phyloP scores from a whole-genome alignment of 1,140 invertebrate genomes.

The Ganaspis sp. region DNA sequence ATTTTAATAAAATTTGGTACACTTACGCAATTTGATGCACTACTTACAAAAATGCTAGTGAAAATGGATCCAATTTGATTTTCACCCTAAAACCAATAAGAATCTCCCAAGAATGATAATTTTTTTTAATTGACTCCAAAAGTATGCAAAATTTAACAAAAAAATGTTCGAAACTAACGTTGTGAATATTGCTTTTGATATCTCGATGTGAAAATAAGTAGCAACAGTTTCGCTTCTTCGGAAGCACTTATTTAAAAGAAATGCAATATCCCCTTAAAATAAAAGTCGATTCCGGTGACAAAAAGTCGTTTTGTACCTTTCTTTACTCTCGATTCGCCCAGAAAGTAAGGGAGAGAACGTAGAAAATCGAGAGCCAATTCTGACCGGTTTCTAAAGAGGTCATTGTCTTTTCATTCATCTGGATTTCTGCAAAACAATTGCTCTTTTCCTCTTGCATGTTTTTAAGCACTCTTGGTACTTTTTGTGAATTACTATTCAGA shows the following conservation, averaged over 20 bases:
- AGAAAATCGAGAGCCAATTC: conserved; percentile 53
- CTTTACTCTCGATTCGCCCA: conserved; percentile 17
- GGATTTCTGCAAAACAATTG: not conserved
- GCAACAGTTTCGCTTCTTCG: not conserved
- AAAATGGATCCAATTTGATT: too few species aligned
- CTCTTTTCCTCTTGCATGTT: not conserved
- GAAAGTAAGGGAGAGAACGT: conserved; percentile 39
- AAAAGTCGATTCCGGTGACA: conserved; percentile 45
- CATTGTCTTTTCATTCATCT: conserved; percentile 16
- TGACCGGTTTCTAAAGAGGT: conserved; percentile 43
- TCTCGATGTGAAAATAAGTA: not conserved
- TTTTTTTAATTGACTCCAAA: not conserved
- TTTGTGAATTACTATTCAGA: too few species aligned
- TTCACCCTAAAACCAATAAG: too few species aligned
- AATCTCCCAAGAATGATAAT: too few species aligned
- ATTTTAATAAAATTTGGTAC: too few species aligned
- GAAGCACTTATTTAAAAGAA: not conserved
- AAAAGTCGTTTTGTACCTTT: conserved; percentile 46
- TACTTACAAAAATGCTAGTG: too few species aligned
- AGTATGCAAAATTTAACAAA: not conserved
- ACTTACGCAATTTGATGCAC: too few species aligned
- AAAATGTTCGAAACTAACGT: not conserved
- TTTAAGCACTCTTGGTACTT: not conserved
- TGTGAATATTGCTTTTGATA: not conserved
- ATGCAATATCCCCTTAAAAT: not conserved